Evolutionary conservation across 2,888 invertebrate species (phyloP).

Genomic region (Meiosimyza decipiens): DNA sequence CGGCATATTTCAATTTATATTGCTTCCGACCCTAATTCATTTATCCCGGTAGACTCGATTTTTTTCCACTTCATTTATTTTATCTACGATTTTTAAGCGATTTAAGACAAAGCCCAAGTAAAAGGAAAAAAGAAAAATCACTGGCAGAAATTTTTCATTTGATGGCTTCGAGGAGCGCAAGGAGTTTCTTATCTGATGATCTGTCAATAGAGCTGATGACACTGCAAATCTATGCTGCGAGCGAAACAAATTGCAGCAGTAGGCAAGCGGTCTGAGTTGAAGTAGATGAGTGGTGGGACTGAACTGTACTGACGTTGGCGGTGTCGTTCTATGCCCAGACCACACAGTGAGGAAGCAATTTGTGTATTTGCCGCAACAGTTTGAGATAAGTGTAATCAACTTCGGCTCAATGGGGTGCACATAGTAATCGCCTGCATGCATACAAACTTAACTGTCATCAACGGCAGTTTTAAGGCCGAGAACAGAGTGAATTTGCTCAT

Average conservation of each 20-base stretch:
- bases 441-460: constrained; percentile 40
- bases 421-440: constrained; percentile 16
- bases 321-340: not conserved
- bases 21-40: constrained; percentile 24
- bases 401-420: constrained; percentile 48
- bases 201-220: constrained; percentile 32
- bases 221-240: constrained; percentile 20
- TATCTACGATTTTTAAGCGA: constrained; percentile 45
- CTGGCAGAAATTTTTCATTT: too few relatives aligned
- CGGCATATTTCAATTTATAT: constrained; percentile 5
- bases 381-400: constrained; percentile 56
- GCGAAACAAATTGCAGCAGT: constrained; percentile 22
- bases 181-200: constrained; percentile 32
- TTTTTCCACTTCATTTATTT: constrained; percentile 47
- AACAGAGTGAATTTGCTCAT: too few relatives aligned
- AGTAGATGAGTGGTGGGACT: not conserved
- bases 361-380: constrained; percentile 40
- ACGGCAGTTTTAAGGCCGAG: not conserved
- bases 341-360: constrained; percentile 35
- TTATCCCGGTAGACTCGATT: constrained; percentile 29
- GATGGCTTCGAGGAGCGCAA: too few relatives aligned
- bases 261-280: not conserved
- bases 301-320: not conserved
- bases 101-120: constrained; percentile 38
- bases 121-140: too few relatives aligned